Evolutionary conservation across 2,797 vertebrate genomes (phyloP).

Genomic region (Tangara arthus): DNA sequence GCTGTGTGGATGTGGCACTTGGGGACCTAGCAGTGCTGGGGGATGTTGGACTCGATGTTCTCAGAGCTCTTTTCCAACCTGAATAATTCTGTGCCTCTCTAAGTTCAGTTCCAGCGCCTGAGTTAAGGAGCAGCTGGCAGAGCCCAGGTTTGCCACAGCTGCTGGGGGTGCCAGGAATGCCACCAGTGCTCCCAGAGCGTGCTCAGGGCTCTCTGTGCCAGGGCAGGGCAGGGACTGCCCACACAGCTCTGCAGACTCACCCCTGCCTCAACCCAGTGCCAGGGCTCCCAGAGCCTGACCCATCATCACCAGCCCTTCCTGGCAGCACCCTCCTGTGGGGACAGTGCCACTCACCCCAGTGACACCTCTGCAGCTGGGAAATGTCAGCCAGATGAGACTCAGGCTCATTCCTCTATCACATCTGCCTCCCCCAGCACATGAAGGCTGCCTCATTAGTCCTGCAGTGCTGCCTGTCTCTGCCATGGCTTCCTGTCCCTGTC

Average conservation of each 20-base stretch:
- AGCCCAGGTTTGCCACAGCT: not conserved
- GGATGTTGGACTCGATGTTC: not conserved
- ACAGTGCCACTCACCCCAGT: not conserved
- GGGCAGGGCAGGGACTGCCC: not conserved
- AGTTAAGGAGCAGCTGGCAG: not conserved
- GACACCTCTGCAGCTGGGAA: not conserved
- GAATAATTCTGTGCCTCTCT: not conserved
- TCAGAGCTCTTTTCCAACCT: not conserved
- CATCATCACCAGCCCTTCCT: not conserved
- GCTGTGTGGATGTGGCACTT: not conserved
- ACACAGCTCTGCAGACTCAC: not conserved
- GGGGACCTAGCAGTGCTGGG: not conserved
- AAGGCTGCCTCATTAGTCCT: not conserved
- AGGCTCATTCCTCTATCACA: not conserved
- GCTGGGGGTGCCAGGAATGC: not conserved
- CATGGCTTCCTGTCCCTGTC: not conserved
- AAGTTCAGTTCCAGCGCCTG: not conserved
- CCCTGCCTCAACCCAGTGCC: not conserved
- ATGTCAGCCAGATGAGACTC: not conserved
- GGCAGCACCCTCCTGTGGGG: not conserved
- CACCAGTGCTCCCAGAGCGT: rapidly evolving
- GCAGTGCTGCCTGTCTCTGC: not conserved
- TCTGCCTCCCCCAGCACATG: not conserved
- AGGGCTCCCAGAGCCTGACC: not conserved
- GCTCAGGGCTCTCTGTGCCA: not conserved